Evolutionary conservation across 1,140 invertebrate species (phyloP).

Genomic region (Scaptomyza graminum): DNA sequence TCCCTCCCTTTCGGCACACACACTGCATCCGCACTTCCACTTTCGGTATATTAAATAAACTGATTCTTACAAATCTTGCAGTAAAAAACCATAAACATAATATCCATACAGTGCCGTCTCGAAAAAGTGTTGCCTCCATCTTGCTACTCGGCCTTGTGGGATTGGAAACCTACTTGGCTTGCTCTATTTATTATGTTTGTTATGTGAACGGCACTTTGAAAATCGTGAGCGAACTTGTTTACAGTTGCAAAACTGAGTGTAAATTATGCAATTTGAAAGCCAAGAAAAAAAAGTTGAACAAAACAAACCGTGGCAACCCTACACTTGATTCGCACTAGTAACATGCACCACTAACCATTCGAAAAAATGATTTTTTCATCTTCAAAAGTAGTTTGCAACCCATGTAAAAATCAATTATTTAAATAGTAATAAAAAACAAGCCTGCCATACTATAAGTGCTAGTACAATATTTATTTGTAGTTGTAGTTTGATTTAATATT

Average conservation of each 20-base stretch:
- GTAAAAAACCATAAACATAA: conserved; percentile 50
- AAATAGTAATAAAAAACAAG: background rate
- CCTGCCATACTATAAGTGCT: too few species aligned
- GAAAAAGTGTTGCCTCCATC: background rate
- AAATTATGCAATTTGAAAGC: conserved; percentile 62
- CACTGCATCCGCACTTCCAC: conserved; percentile 21
- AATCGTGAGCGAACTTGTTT: conserved; percentile 70
- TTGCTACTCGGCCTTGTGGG: background rate
- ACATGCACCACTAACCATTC: background rate
- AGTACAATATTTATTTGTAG: background rate
- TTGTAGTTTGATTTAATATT: background rate
- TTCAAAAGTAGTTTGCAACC: background rate
- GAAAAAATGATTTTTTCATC: too few species aligned
- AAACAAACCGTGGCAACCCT: background rate
- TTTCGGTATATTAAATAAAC: conserved; percentile 64
- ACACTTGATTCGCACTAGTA: background rate
- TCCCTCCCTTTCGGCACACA: background rate
- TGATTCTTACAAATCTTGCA: conserved; percentile 58
- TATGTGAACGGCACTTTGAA: conserved; percentile 30
- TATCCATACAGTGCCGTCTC: background rate
- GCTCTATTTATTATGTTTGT: conserved; percentile 45
- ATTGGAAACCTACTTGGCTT: conserved; percentile 10
- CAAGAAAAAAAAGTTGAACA: background rate
- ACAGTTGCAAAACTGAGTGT: conserved; percentile 57
- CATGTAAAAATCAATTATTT: background rate